Base-by-base conservation (phyloP, 1,140 invertebrate species). In the Aporrectodea caliginosa region DNA sequence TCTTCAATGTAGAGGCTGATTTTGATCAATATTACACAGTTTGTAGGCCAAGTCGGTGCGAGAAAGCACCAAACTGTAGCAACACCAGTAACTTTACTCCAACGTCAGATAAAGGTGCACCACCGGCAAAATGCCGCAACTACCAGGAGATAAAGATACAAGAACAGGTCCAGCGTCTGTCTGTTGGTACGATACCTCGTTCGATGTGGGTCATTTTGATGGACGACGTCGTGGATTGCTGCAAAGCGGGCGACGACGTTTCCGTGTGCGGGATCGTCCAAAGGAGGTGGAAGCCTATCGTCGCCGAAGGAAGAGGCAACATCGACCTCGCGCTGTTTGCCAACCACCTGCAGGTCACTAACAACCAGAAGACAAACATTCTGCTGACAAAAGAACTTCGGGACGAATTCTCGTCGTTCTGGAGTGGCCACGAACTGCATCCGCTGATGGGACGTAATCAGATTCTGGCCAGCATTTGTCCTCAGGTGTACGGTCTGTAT, bases 61-160 rank as follows among this genome's bases (percentile, higher is more conserved):
- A 86, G 0, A 92, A 92, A 87, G 88, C 90, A 72, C 90, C 90
- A 30, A 74, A 68, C 68, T 88, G 87, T 35, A 92, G 92, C 86
- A 89, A 86, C 70, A 85, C 85, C 16, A 84, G 78, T 6, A 86
- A 84, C 91, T 84, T 90, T 86, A 83, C 87, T 85, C 79, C 85
- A 90, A 32, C 86, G 1, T 80, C 75, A 34, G 89, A 90, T 79
- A 85, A 89, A 83, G 86, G 87, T 77, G 78, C 82, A 43, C 82
- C 82, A 34, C 90, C 91, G 82, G 89, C 91, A 77, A 91, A 93
- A 84, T 95, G 92, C 85, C 92, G 92, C 82, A 95, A 97, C 90
- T 96, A 94, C 88, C 95, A 96, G 89, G 95, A 97, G 91, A 92
- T 97, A 29, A 95, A 94, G 90, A 90, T 90, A n/a, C 87, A 93